A percentile compares a stretch with the other conserved stretches of the same genome.
phyloP scores from a whole-genome alignment of 2,797 vertebrate genomes.

The Cossypha polioptera region DNA sequence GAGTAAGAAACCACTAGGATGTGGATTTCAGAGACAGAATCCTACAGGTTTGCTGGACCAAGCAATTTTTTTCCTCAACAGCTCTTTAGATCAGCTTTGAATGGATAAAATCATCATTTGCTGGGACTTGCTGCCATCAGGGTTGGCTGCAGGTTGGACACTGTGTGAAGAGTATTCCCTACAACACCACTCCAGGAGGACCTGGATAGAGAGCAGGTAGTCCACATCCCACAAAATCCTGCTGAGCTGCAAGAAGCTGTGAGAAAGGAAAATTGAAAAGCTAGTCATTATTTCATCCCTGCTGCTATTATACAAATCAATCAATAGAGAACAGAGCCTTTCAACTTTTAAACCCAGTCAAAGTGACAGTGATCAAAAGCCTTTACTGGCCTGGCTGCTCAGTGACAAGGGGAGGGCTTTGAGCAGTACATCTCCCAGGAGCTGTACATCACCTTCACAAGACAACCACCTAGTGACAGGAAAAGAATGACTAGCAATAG shows the following conservation, averaged over 20 bases:
- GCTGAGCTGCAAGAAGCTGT: background rate
- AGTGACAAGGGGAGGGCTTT: background rate
- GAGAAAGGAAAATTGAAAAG: background rate
- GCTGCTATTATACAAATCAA: background rate
- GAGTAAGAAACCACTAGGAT: background rate
- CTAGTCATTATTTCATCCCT: background rate
- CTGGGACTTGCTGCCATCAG: background rate
- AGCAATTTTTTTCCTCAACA: background rate
- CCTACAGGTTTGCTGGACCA: background rate
- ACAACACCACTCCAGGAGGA: background rate
- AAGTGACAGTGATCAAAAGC: background rate
- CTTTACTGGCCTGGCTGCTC: background rate
- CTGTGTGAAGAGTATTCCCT: rapidly evolving
- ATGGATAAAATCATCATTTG: background rate
- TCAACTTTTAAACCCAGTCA: background rate
- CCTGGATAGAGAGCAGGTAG: background rate
- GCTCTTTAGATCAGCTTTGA: background rate
- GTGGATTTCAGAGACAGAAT: background rate
- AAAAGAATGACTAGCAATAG: background rate
- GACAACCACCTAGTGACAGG: background rate
- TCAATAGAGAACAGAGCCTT: background rate
- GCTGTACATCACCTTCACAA: background rate
- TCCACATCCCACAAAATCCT: background rate
- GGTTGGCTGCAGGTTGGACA: background rate
- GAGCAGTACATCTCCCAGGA: background rate